phyloP scores from a whole-genome alignment of 2,113 vertebrate genomes.

The Nyctereutes procyonoides region DNA sequence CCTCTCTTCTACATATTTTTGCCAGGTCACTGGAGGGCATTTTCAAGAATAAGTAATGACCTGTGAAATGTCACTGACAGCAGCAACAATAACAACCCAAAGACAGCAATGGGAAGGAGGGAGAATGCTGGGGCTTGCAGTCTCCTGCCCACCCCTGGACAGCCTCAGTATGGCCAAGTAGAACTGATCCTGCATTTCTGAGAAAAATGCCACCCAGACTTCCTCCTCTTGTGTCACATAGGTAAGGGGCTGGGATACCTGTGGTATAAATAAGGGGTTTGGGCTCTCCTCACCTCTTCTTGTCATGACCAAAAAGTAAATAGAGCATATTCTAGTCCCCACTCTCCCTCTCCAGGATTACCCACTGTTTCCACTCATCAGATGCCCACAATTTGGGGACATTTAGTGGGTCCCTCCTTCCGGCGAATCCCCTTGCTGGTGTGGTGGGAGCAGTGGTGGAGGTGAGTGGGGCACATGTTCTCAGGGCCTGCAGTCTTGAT shows the following conservation, averaged over 20 bases:
- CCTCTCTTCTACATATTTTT: background rate
- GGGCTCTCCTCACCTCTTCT: background rate
- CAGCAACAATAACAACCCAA: background rate
- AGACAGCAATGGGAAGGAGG: accelerated
- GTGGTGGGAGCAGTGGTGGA: accelerated
- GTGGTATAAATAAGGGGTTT: background rate
- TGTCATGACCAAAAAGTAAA: background rate
- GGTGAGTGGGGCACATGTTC: background rate
- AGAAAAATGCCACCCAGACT: background rate
- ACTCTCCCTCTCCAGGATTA: background rate
- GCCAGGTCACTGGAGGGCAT: background rate
- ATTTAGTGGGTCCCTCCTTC: background rate
- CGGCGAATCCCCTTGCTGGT: background rate
- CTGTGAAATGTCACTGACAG: background rate
- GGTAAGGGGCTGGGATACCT: background rate
- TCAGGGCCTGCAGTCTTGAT: background rate
- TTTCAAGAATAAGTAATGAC: background rate
- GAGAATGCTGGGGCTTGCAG: background rate
- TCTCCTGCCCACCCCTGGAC: accelerated
- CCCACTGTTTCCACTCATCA: background rate
- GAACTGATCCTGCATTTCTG: background rate
- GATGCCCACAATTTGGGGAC: background rate
- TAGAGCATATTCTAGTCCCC: background rate
- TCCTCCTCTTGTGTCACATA: background rate
- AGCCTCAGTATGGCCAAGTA: accelerated